These are phyloP conservation scores for Maconellicoccus hirsutus DNA, from an alignment of 1,140 invertebrate species.

Conservation along the genomic window DNA sequence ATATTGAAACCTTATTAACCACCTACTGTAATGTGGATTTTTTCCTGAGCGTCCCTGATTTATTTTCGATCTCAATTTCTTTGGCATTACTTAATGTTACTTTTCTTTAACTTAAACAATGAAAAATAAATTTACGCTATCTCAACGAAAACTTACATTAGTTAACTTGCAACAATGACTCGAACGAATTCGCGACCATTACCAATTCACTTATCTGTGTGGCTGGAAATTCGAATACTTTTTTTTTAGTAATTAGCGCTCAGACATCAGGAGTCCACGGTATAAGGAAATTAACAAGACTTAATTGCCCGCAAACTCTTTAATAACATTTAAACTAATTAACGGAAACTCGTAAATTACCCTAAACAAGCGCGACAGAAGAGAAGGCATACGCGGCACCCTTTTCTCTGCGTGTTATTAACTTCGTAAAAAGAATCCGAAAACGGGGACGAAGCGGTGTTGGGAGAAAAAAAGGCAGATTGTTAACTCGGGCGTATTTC, in stretches of 20 bases:
- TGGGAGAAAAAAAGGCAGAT: not conserved
- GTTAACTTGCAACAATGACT: not conserved
- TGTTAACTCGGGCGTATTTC: not conserved
- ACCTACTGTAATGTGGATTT: too few relatives aligned
- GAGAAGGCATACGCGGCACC: not conserved
- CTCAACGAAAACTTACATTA: not conserved
- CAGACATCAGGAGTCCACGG: not conserved
- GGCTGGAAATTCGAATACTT: not conserved
- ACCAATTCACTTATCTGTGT: not conserved
- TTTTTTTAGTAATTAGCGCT: not conserved
- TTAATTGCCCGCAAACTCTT: constrained; percentile 19
- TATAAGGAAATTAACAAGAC: constrained; percentile 16
- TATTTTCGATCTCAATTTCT: too few relatives aligned
- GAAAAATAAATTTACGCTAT: not conserved
- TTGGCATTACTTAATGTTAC: too few relatives aligned
- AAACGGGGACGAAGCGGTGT: not conserved
- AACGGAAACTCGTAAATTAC: constrained; percentile 22
- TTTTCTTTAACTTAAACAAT: too few relatives aligned
- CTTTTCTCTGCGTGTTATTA: not conserved
- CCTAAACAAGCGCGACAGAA: constrained; percentile 13
- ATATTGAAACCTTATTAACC: too few relatives aligned
- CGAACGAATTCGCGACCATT: too few relatives aligned
- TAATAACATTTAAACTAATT: constrained; percentile 22
- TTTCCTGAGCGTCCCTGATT: too few relatives aligned
- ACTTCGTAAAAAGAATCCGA: not conserved